A percentile compares a stretch with the other conserved stretches of the same genome.
Evolutionary conservation across 2,113 vertebrate genomes (phyloP).

Genomic region (Platichthys stellatus): DNA sequence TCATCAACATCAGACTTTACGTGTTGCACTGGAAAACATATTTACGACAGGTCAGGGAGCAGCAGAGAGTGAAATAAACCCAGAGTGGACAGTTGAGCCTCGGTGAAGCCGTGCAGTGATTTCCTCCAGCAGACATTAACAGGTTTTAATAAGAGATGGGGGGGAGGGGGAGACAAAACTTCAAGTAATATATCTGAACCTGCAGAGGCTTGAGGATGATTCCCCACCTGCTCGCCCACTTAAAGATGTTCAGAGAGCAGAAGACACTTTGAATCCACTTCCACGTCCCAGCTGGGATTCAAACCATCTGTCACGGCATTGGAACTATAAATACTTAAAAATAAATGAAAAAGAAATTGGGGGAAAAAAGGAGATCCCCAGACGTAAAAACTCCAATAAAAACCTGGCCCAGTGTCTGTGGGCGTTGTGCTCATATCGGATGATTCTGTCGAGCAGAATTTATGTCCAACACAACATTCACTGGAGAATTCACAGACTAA

Average conservation of each 20-base stretch:
- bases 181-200: neutral
- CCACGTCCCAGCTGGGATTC: constrained; percentile 18
- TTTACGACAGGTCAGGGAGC: neutral
- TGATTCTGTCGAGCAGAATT: neutral
- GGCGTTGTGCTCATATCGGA: neutral
- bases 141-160: neutral
- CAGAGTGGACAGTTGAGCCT: no score
- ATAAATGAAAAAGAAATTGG: neutral
- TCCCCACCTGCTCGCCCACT: neutral
- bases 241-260: constrained; percentile 9
- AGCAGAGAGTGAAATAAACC: no score
- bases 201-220: constrained; percentile 22
- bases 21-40: neutral
- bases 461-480: neutral
- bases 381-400: neutral
- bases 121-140: neutral
- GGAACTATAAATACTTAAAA: constrained; percentile 10
- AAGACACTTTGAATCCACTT: constrained; percentile 14
- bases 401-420: neutral
- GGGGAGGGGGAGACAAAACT: neutral
- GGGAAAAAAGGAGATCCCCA: neutral
- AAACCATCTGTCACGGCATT: constrained; percentile 23
- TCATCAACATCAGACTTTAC: neutral
- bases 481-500: neutral
- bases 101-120: neutral